Evolutionary conservation across 2,888 invertebrate species (phyloP).

Genomic region (Pammene fasciana): DNA sequence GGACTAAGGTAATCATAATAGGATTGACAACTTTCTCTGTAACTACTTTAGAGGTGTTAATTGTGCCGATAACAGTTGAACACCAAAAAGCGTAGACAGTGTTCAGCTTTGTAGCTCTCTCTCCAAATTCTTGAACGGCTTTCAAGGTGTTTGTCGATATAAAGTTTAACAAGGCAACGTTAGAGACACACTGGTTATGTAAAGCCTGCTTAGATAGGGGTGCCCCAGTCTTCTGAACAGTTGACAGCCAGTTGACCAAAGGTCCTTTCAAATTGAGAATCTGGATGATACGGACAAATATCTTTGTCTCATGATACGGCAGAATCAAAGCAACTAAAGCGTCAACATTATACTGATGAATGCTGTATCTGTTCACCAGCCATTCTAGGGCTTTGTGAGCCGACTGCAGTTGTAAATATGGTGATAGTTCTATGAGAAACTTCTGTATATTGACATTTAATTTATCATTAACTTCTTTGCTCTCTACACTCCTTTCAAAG

Average conservation of each 20-base stretch:
- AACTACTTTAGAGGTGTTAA: constrained; percentile 82
- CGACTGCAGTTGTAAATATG: constrained; percentile 93
- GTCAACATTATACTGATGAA: constrained; percentile 94
- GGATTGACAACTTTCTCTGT: constrained; percentile 86
- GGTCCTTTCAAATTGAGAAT: constrained; percentile 86
- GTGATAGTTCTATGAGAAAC: constrained; percentile 92
- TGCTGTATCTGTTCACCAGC: constrained; percentile 94
- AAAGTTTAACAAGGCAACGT: constrained; percentile 65
- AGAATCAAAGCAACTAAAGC: constrained; percentile 91
- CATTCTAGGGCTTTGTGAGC: constrained; percentile 96
- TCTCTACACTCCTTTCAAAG: constrained; percentile 92
- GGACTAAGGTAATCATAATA: constrained; percentile 87
- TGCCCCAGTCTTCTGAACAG: constrained; percentile 89
- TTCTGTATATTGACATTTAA: constrained; percentile 89
- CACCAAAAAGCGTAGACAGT: constrained; percentile 92
- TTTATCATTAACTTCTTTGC: constrained; percentile 88
- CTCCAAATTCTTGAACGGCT: constrained; percentile 83
- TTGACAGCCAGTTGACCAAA: constrained; percentile 89
- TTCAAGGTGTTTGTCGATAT: constrained; percentile 62
- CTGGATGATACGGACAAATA: constrained; percentile 92
- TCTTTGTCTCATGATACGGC: constrained; percentile 96
- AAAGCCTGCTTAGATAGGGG: constrained; percentile 88
- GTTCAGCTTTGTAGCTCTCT: constrained; percentile 84
- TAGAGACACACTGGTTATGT: constrained; percentile 87
- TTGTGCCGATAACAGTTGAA: constrained; percentile 87